Evolutionary conservation across 1,140 invertebrate genomes (phyloP).

Genomic region (Aphidius ervi): DNA sequence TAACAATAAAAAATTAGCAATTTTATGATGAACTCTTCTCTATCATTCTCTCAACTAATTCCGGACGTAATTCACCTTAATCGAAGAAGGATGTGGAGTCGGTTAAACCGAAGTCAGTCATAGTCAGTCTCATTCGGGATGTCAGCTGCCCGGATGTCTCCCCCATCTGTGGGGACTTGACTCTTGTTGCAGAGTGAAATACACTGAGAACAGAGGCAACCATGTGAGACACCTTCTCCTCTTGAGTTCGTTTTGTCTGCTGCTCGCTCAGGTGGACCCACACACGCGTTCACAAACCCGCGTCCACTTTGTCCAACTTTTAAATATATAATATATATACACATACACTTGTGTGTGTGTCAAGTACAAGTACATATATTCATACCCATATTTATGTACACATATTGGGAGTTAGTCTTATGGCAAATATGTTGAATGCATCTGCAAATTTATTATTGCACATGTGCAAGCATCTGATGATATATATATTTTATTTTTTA

Average conservation of each 20-base stretch:
- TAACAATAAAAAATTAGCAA: no score
- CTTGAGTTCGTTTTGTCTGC: conserved; percentile 35
- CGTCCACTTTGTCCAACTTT: conserved; percentile 6
- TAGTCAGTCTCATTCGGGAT: conserved; percentile 51
- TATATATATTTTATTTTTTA: no score
- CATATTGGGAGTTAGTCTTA: no score
- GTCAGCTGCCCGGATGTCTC: conserved; percentile 56
- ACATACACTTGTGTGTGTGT: background rate
- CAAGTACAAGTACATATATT: conserved; percentile 4
- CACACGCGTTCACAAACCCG: conserved; percentile 25
- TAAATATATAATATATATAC: background rate
- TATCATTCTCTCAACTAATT: conserved; percentile 21
- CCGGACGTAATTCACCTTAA: conserved; percentile 54
- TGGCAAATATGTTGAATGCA: background rate
- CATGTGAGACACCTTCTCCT: conserved; percentile 54
- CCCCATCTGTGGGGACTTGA: conserved; percentile 45
- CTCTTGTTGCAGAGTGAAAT: conserved; percentile 42
- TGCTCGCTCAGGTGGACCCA: conserved; percentile 48
- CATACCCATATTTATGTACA: background rate
- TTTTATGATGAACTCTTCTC: conserved; percentile 16
- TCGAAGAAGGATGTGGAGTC: conserved; percentile 55
- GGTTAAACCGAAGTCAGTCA: conserved; percentile 54
- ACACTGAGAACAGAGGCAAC: conserved; percentile 38
- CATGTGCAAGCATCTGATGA: conserved; percentile 2
- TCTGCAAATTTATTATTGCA: conserved; percentile 16